Evolutionary conservation across 1,140 invertebrate genomes (phyloP), one percentile per base, ranked within the genome.

Genomic region (Scaptomyza graminum): DNA sequence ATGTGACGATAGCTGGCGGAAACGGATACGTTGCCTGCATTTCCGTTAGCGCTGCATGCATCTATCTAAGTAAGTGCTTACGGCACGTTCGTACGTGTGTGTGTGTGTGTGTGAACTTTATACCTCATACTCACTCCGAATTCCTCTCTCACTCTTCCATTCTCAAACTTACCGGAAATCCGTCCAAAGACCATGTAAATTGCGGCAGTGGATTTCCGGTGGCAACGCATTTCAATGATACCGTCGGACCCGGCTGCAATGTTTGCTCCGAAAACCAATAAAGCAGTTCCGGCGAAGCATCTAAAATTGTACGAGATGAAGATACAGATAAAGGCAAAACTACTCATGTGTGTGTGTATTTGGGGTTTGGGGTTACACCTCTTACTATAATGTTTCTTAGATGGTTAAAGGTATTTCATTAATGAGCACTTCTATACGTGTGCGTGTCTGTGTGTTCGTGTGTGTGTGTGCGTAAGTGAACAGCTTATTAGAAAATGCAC

Each of bases 241-340:
- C 95, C 69, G 95, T 95, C 31, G 96, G 96, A 18, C 97, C 97
- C 0, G 96, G 96, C 83, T 97, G 96, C 57, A 98, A 93, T 37
- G 96, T 97, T 90, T 97, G 96, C 90, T 97, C 96, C 47, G 96
- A 96, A 92, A 98, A 98, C 93, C 96, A 96, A 93, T 97, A 96
- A 74, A 96, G 94, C 73, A 97, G 93, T 93, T 97, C 96, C 15
- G 96, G 96, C 72, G 96, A 95, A 15, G 96, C 95, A 92, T 97
- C 96, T 96, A 90, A 72, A 89, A 88, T 69, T 46, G 57, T 47
- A 65, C 75, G 60, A 66, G 31, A 61, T 67, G 59, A 57, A 62
- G 34, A 82, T 34, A 18, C 28, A 41, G 16, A 15, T 43, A 55
- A 18, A 15, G 6, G 13, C 18, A 11, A 22, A n/a, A 7, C 11